Evolutionary conservation across 2,888 invertebrate species (phyloP), one percentile per base, ranked within the genome.

Genomic region (Meganola albula): DNA sequence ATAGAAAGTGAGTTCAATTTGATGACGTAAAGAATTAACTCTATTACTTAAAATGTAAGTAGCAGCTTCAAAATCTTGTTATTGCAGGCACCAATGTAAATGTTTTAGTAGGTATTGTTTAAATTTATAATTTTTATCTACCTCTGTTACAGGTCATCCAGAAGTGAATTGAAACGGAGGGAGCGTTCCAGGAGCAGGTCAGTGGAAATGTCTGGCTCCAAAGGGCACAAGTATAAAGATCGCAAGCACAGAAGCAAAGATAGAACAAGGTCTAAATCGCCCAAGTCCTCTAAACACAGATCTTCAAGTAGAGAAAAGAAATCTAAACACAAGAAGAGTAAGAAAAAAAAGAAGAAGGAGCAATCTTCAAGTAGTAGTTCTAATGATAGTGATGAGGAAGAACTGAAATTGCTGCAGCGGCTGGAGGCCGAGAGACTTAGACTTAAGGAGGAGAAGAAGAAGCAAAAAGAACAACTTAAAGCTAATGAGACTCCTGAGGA

Each of bases 401-500:
- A 91, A 7, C 63, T 92, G 0, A 90, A 91, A 57, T 63, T 95
- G 12, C 63, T 96, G 43, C 88, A 93, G 62, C 88, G 91, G 50
- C 72, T 96, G 9, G 92, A 94, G 58, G 89, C 91, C 0, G 93
- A 94, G 54, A 79, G 94, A 1, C 52, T 90, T 9, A 87, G 89
- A 29, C 83, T 90, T 21, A 75, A 89, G 5, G 89, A 92, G 13
- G 91, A 93, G 26, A 89, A 88, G 31, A 89, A 87, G 37, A 88
- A 88, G 2, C 86, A 90, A 35, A 96, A 95, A 53, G 94, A 94
- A 51, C 58, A 90, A 31, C 64, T 91, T 63, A 99, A 99, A 74
- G 92, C 94, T 0, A 91, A 91, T 32, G 99, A 99, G 84, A 98
- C 98, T 0, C 95, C 98, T 0, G 98, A 98, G 72, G 97, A 99